A percentile compares a stretch with the other conserved stretches of the same genome.
Conservation (phyloP, 1,140 invertebrate genomes). For the Zaprionus camerounensis region DNA sequence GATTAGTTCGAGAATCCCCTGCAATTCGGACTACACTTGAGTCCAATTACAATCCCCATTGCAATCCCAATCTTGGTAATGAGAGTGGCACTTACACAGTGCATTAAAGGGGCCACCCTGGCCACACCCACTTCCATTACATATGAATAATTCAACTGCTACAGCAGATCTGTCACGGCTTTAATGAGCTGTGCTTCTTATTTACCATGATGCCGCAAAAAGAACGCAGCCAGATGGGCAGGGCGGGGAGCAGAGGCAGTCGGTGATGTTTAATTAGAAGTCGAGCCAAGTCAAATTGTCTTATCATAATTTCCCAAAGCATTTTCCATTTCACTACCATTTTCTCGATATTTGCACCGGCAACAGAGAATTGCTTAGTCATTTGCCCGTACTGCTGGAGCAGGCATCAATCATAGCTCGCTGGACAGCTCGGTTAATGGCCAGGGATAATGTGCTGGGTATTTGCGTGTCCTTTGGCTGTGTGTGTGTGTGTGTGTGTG, state of each 20-base stretch:
- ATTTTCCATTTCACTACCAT: conserved; percentile 30
- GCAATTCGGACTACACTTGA: conserved; percentile 45
- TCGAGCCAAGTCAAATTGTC: conserved; percentile 70
- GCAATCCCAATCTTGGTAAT: neutral
- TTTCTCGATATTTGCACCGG: conserved; percentile 66
- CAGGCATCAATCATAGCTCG: conserved; percentile 69
- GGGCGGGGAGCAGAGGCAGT: conserved; percentile 25
- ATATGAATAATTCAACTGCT: conserved; percentile 73
- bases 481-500: conserved; percentile 14
- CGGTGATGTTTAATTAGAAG: conserved; percentile 74
- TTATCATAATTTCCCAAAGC: conserved; percentile 69
- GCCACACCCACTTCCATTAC: conserved; percentile 38
- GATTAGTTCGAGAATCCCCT: conserved; percentile 24
- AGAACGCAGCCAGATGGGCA: conserved; percentile 12
- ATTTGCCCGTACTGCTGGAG: conserved; percentile 28
- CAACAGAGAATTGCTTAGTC: conserved; percentile 69
- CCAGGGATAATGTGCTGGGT: conserved; percentile 72
- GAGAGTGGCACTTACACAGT: conserved; percentile 23
- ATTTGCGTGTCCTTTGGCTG: conserved; percentile 71
- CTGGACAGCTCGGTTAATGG: conserved; percentile 73
- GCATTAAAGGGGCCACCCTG: conserved; percentile 57
- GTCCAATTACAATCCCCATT: conserved; percentile 58
- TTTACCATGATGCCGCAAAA: conserved; percentile 78
- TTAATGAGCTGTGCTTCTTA: conserved; percentile 78
- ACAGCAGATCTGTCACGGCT: conserved; percentile 52